Conservation (phyloP, 2,797 vertebrate species). For the Tragopan temminckii region DNA sequence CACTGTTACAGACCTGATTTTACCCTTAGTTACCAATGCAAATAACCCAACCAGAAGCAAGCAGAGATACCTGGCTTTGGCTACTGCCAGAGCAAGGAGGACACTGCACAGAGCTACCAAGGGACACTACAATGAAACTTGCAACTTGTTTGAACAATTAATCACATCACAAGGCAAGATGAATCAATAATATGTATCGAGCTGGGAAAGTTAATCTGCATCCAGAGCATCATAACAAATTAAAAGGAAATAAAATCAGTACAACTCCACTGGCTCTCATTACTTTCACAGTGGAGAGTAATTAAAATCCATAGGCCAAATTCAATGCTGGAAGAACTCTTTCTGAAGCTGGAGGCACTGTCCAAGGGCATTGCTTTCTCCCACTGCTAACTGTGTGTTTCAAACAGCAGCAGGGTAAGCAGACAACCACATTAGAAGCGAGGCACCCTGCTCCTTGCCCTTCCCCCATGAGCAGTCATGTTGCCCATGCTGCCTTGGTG, state of each 20-base stretch:
- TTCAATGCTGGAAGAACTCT: neutral
- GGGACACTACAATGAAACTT: neutral
- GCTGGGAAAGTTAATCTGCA: conserved; percentile 69
- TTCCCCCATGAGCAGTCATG: neutral
- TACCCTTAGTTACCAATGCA: neutral
- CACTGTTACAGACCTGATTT: neutral
- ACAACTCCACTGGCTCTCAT: conserved; percentile 59
- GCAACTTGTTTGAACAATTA: neutral
- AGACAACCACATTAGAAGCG: neutral
- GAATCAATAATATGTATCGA: conserved; percentile 67
- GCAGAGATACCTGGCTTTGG: neutral
- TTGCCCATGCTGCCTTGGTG: neutral
- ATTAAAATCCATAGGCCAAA: conserved; percentile 70
- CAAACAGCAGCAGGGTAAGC: neutral
- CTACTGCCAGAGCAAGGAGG: rapidly evolving
- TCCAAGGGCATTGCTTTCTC: conserved; percentile 17
- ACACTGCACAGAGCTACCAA: neutral
- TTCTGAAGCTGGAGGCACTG: neutral
- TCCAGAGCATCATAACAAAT: conserved; percentile 70
- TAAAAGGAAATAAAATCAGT: conserved; percentile 75
- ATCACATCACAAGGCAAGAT: conserved; percentile 1
- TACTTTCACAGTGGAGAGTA: conserved; percentile 56
- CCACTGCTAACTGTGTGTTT: neutral
- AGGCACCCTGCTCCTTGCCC: neutral
- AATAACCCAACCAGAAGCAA: neutral